Base-by-base conservation (phyloP, 1,140 invertebrate species). In the Halyomorpha halys region DNA sequence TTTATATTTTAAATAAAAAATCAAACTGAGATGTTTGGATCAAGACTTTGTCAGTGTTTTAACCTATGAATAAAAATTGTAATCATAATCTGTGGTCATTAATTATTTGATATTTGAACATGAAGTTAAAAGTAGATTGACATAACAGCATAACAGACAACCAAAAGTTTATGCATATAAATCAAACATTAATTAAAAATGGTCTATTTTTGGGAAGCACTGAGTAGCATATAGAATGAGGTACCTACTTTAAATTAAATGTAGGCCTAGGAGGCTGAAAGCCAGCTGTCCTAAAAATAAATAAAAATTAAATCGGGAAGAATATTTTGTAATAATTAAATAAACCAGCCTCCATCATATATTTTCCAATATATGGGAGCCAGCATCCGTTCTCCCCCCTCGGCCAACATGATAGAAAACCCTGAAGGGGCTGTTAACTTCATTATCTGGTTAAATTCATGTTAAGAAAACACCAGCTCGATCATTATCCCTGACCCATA, bases 161-260 rank as follows among this genome's bases (percentile, higher is more conserved):
- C 53, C 53, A 56, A 56, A 56, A 56, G 53, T 56, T 5, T 25
- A 23, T 56, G n/a, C 23, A 56, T 16, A 56, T 56, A 56, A 16
- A 56, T 21, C 23, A 56, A 23, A 56, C 13, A 56, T 21, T 56
- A 53, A 53, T 53, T 11, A 56, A 13, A 56, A 56, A 56, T 56
- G 53, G 53, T 11, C 53, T 56, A 56, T 56, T 11, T 56, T 56
- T 56, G 53, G 53, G 53, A 56, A 56, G 53, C 53, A 56, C 53
- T 56, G 53, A 56, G 18, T 56, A 56, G 53, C 53, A 56, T 56
- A 56, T 56, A 25, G 53, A 25, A 56, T 23, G 47, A 23, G 53
- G 53, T 56, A 56, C 53, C 53, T 56, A 56, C 53, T 56, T 56
- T 56, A 56, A 56, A 56, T 56, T 56, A 56, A 56, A 56, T 56